Evolutionary conservation across 2,113 vertebrate genomes (phyloP), one percentile per base, ranked within the genome.

Genomic region (Chaetorhynchus papuensis): DNA sequence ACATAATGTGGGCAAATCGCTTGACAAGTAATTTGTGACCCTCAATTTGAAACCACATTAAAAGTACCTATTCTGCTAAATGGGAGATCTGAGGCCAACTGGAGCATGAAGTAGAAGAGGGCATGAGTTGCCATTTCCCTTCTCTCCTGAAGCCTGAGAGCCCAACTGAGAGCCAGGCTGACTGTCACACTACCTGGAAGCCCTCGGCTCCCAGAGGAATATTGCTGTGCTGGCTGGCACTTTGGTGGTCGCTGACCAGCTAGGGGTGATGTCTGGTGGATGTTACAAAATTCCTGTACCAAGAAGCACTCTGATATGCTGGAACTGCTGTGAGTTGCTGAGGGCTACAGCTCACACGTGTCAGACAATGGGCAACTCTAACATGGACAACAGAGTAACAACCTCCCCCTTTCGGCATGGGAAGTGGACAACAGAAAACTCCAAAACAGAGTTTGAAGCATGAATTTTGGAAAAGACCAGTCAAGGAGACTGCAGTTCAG

Each of bases 171-270:
- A 68, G 37, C 37, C 71, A 75, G 71, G 45, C 44, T 88, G 54
- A 27, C 39, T 7, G 6, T 26, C 56, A 35, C 2, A 30, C 35
- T 49, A 35, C 13, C 6, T 69, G 41, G 42, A 61, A 61, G 10
- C 47, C 52, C 54, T 70, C 65, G 26, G 15, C 35, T 83, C 66
- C 37, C 64, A 65, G 20, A 50, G 14, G 26, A 69, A 10, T 26
- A 52, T 28, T 0, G 0, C 41, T 33, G 31, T 69, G 21, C 54
- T 0, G 2, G 33, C 18, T 66, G 44, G 65, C 52, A 72, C 19
- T 50, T 17, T 12, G 41, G 35, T 27, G 13, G 6, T 30, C 35
- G 13, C 49, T 41, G 69, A 33, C 19, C 39, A 72, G 60, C 18
- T 66, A 39, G 14, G 65, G 33, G 24, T 10, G 11, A 50, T 41